Conservation (phyloP, 2,113 vertebrate genomes). For the Romanogobio albipinnatus region DNA sequence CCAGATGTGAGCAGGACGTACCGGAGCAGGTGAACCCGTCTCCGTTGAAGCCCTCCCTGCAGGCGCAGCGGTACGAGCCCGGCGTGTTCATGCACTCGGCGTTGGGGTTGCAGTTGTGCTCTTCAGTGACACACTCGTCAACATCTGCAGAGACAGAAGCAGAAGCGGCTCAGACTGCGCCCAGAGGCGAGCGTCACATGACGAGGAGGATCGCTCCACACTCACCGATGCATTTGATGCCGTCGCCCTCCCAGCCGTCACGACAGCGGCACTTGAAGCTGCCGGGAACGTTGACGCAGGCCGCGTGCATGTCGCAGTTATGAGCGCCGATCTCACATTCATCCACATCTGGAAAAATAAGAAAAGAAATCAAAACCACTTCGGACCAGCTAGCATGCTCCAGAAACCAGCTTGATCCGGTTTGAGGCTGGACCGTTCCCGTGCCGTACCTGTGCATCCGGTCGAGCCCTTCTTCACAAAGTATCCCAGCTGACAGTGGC, state of each 20-base stretch:
- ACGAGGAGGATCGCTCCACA: not conserved
- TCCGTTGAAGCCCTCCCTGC: slow-evolving; percentile 86
- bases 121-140: slow-evolving; percentile 85
- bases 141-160: slow-evolving; percentile 74
- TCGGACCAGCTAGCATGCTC: not conserved
- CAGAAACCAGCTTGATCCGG: too few species aligned
- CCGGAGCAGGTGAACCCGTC: slow-evolving; percentile 90
- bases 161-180: not conserved
- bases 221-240: slow-evolving; percentile 90
- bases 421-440: not conserved
- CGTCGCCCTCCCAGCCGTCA: slow-evolving; percentile 88
- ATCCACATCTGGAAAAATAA: slow-evolving; percentile 77
- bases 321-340: slow-evolving; percentile 91
- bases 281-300: slow-evolving; percentile 89
- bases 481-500: slow-evolving; percentile 90
- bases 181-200: not conserved
- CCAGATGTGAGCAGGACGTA: slow-evolving; percentile 48
- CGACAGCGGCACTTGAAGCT: slow-evolving; percentile 94
- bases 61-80: slow-evolving; percentile 88
- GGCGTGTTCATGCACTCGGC: slow-evolving; percentile 89
- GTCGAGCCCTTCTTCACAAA: slow-evolving; percentile 88
- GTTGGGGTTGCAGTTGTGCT: slow-evolving; percentile 86
- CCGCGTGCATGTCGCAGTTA: slow-evolving; percentile 88
- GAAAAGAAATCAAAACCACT: not conserved
- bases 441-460: slow-evolving; percentile 85